phyloP scores from a whole-genome alignment of 1,140 invertebrate genomes.

The Helicorthomorpha holstii region DNA sequence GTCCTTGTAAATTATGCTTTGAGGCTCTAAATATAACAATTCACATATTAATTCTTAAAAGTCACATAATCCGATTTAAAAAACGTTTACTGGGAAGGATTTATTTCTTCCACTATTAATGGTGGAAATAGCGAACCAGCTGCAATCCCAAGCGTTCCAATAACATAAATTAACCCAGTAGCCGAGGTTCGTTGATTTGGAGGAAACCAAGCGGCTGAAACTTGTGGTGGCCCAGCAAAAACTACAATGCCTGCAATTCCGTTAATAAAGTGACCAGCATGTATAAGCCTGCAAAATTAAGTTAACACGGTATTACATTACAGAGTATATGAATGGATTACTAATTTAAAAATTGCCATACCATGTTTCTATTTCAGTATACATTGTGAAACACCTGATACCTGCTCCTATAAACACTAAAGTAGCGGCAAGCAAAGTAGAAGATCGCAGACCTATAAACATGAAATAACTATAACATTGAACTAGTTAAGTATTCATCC shows the following conservation, averaged over 20 bases:
- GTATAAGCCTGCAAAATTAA: not conserved
- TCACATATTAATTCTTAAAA: too few relatives aligned
- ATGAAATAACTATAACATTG: not conserved
- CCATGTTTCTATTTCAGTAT: not conserved
- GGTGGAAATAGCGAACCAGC: not conserved
- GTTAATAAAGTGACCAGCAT: conserved; percentile 14
- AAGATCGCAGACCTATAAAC: not conserved
- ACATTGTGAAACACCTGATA: not conserved
- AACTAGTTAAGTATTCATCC: not conserved
- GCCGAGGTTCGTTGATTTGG: conserved; percentile 22
- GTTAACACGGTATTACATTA: not conserved
- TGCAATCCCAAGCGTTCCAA: not conserved
- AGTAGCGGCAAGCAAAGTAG: not conserved
- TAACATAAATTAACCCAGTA: not conserved
- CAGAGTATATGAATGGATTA: not conserved
- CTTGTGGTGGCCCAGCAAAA: conserved; percentile 18
- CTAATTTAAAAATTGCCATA: too few relatives aligned
- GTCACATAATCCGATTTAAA: too few relatives aligned
- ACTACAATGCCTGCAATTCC: conserved; percentile 22
- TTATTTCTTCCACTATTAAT: not conserved
- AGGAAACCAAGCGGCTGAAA: conserved; percentile 25
- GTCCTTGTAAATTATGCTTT: not conserved
- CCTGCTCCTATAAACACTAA: not conserved
- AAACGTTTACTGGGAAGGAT: not conserved
- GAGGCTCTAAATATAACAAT: too few relatives aligned